Base-by-base conservation (phyloP, 2,113 vertebrate species). In the Cepphus grylle region DNA sequence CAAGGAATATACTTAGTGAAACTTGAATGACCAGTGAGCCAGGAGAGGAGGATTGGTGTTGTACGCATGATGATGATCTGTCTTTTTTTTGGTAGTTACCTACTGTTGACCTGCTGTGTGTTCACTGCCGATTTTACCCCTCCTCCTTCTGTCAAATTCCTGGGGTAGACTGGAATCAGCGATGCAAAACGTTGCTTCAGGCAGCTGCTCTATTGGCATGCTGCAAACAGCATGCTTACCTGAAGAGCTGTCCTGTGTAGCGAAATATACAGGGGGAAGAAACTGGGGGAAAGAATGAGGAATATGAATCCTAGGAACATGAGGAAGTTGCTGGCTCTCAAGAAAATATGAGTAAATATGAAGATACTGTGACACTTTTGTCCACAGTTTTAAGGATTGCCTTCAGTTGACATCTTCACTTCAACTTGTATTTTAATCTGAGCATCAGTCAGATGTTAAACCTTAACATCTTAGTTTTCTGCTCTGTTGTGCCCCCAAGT, bases 401-500 rank as follows among this genome's bases (percentile, higher is more conserved):
- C 25, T 88, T 91, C 27, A 40, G 15, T 1, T 76, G 36, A 49
- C 40, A 71, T 83, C 67, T 89, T 88, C 5, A 45, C 83, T 84
- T 91, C 55, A 50, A 15, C 15, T 86, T 70, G 47, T 43, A 2
- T 56, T 93, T 90, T 67, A 83, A 63, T 40, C 10, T 15, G 22
- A 61, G 17, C 13, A 6, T 69, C 86, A 74, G 42, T 81, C 56
- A 72, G n/a, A 42, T 70, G n/a, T 72, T 69, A 34, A 81, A 34
- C 21, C 0, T 2, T 81, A 61, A 52, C 34, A 27, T 78, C 40
- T 49, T 77, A 0, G 8, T 87, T 70, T 73, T 63, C 86, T 86
- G 93, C 94, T 95, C 94, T 55, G 71, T 79, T 80, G 93, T 95
- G 96, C 94, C 97, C 96, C 62, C 97, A 82, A 43, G 93, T 85